Evolutionary conservation across 2,113 vertebrate species (phyloP).

Genomic region (Heliornis fulica): DNA sequence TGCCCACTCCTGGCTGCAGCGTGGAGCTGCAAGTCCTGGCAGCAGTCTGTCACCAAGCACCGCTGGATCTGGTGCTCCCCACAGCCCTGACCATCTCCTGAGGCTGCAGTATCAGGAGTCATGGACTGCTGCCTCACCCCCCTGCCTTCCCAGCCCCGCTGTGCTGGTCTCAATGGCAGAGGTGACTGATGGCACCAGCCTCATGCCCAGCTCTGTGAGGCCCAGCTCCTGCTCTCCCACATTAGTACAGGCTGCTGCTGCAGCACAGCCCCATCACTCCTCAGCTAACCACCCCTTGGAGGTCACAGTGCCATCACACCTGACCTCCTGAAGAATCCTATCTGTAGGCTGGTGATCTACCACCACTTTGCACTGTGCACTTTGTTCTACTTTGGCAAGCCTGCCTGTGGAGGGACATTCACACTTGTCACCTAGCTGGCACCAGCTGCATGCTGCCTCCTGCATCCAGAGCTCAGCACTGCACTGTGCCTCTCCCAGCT

Average conservation of each 20-base stretch:
- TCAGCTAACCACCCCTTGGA: rapidly evolving
- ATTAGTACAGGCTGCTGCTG: rapidly evolving
- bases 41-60: not conserved
- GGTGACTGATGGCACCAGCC: not conserved
- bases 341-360: not conserved
- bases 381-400: not conserved
- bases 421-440: not conserved
- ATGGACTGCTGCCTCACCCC: not conserved
- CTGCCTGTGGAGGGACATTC: rapidly evolving
- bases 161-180: not conserved
- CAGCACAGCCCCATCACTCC: not conserved
- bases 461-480: rapidly evolving
- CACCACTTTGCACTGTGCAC: not conserved
- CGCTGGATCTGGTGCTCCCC: not conserved
- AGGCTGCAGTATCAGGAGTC: not conserved
- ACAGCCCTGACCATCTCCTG: not conserved
- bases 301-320: not conserved
- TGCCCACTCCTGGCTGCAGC: not conserved
- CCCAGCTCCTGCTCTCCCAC: not conserved
- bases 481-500: rapidly evolving
- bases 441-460: not conserved
- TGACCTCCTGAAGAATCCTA: not conserved
- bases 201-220: not conserved
- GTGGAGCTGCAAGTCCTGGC: not conserved
- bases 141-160: rapidly evolving